Percentiles rank a stretch among this genome's conserved stretches.
phyloP scores from a whole-genome alignment of 2,888 invertebrate species.

The Morinoia aosen region DNA sequence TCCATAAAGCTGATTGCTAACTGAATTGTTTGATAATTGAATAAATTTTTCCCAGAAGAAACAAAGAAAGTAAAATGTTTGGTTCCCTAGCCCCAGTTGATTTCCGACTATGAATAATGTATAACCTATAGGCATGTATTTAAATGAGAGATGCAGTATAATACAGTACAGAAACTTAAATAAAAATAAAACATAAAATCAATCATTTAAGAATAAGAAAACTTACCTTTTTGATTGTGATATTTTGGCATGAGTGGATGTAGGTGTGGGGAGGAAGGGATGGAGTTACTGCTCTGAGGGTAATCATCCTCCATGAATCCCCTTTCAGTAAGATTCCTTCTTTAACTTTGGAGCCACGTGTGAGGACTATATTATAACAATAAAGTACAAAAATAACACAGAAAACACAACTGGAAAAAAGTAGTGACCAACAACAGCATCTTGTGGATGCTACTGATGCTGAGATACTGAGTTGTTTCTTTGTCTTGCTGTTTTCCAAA shows the following conservation, averaged over 20 bases:
- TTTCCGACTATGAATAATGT: neutral
- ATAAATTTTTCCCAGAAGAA: neutral
- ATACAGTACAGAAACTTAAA: neutral
- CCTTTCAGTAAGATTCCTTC: neutral
- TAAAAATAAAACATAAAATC: neutral
- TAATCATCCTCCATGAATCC: neutral
- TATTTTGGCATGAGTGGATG: neutral
- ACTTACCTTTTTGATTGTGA: neutral
- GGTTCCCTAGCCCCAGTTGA: neutral
- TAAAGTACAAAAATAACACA: too few relatives aligned
- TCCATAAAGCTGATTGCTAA: neutral
- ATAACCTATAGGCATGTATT: neutral
- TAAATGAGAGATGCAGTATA: neutral
- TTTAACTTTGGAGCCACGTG: neutral
- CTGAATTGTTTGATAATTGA: neutral
- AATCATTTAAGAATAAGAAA: neutral
- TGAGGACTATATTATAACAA: too few relatives aligned
- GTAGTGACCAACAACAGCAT: too few relatives aligned
- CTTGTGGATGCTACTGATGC: too few relatives aligned
- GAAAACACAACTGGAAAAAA: too few relatives aligned
- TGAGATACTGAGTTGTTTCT: too few relatives aligned
- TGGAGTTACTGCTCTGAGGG: neutral
- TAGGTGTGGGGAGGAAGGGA: neutral
- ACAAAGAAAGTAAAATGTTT: neutral
- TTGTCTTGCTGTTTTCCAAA: too few relatives aligned